Evolutionary conservation across 2,888 invertebrate species (phyloP).

Genomic region (Exocentrus adspersus): DNA sequence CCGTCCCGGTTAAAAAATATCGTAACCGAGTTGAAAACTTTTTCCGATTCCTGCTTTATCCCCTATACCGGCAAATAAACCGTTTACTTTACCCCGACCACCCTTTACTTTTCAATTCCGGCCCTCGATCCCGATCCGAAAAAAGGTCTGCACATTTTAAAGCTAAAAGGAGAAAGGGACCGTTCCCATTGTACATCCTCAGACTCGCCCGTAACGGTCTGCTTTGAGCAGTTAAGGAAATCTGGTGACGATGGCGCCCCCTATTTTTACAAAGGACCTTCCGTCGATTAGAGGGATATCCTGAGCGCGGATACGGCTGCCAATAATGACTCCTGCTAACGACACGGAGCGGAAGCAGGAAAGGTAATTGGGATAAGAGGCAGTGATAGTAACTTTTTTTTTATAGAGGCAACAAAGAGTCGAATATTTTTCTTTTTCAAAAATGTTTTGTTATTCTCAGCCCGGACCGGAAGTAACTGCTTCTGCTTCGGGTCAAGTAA

Average conservation of each 20-base stretch:
- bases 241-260: slow-evolving; percentile 34
- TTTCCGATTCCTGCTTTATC: no score
- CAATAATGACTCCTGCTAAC: slow-evolving; percentile 25
- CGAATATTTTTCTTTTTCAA: no score
- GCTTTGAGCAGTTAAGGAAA: slow-evolving; percentile 28
- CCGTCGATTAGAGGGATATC: slow-evolving; percentile 31
- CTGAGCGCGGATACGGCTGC: slow-evolving; percentile 12
- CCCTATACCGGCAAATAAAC: no score
- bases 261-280: slow-evolving; percentile 36
- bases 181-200: slow-evolving; percentile 35
- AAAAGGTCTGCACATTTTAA: background rate
- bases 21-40: no score
- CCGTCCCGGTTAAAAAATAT: no score
- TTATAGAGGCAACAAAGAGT: no score
- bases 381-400: no score
- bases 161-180: slow-evolving; percentile 17
- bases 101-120: slow-evolving; percentile 4
- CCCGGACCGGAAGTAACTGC: no score
- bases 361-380: slow-evolving; percentile 23
- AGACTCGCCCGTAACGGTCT: slow-evolving; percentile 38
- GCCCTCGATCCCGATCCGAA: background rate
- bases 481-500: no score
- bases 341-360: slow-evolving; percentile 8
- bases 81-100: no score
- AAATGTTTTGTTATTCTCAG: no score